These are phyloP conservation scores for Chrysina gloriosa DNA, from an alignment of 2,888 invertebrate species.

Conservation along the genomic window DNA sequence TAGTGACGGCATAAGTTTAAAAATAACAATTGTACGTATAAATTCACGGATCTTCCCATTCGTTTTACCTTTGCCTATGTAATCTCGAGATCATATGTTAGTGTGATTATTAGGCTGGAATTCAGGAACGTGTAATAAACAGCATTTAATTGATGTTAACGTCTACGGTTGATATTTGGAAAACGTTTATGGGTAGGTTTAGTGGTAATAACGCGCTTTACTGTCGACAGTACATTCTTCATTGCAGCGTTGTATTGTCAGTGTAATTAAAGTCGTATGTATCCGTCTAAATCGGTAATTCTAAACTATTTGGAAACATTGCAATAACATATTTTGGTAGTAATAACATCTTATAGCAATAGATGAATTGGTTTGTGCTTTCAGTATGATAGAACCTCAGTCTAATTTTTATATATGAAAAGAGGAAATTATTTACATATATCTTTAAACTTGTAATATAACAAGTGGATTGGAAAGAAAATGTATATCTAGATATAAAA, in stretches of 20 bases:
- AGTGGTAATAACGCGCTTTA: conserved; percentile 9
- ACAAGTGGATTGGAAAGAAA: too few relatives aligned
- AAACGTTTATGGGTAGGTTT: neutral
- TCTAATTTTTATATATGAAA: too few relatives aligned
- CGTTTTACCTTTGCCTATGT: neutral
- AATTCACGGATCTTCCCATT: neutral
- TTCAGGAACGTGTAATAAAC: conserved; percentile 5
- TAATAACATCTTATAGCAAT: too few relatives aligned
- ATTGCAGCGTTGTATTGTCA: neutral
- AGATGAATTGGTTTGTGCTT: too few relatives aligned
- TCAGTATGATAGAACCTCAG: too few relatives aligned
- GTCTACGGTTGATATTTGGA: conserved; percentile 3
- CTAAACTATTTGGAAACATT: conserved; percentile 14
- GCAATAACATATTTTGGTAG: too few relatives aligned
- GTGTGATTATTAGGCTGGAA: conserved; percentile 2
- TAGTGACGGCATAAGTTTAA: too few relatives aligned
- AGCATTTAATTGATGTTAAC: conserved; percentile 4
- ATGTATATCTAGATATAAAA: too few relatives aligned
- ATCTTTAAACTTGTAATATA: too few relatives aligned
- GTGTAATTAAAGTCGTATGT: conserved; percentile 1
- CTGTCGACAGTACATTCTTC: neutral
- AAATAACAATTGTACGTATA: too few relatives aligned
- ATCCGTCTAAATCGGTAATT: conserved; percentile 12
- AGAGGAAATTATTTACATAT: too few relatives aligned
- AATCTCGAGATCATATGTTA: neutral